Evolutionary conservation across 1,140 invertebrate genomes (phyloP).

Genomic region (Mercenaria mercenaria): DNA sequence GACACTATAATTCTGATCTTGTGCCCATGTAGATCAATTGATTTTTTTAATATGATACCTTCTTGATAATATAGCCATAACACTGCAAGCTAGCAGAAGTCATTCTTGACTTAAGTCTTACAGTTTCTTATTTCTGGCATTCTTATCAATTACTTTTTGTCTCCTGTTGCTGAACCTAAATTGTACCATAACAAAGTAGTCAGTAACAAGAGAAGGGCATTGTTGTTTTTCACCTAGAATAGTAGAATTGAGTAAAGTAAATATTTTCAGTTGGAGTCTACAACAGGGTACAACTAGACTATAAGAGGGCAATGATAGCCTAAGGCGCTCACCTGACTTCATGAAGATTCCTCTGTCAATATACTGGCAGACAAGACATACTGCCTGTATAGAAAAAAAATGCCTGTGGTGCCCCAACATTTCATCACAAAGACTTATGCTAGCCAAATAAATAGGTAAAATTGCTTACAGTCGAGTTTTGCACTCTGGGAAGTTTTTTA

Average conservation of each 20-base stretch:
- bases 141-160: not conserved
- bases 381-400: too few species aligned
- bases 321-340: too few species aligned
- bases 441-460: too few species aligned
- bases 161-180: not conserved
- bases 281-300: not conserved
- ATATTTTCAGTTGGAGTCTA: not conserved
- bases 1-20: too few species aligned
- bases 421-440: too few species aligned
- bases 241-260: not conserved
- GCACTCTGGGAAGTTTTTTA: too few species aligned
- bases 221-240: not conserved
- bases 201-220: not conserved
- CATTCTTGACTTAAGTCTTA: not conserved
- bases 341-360: too few species aligned
- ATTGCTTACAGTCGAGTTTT: too few species aligned
- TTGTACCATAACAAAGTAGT: not conserved
- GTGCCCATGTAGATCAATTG: constrained; percentile 42
- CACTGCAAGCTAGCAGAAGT: not conserved
- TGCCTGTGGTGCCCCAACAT: too few species aligned
- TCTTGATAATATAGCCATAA: constrained; percentile 4
- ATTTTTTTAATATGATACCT: not conserved
- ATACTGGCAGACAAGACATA: too few species aligned
- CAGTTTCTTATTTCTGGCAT: not conserved
- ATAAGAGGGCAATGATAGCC: too few species aligned